Evolutionary conservation across 2,797 vertebrate species (phyloP).

Genomic region (Eremophila alpestris): DNA sequence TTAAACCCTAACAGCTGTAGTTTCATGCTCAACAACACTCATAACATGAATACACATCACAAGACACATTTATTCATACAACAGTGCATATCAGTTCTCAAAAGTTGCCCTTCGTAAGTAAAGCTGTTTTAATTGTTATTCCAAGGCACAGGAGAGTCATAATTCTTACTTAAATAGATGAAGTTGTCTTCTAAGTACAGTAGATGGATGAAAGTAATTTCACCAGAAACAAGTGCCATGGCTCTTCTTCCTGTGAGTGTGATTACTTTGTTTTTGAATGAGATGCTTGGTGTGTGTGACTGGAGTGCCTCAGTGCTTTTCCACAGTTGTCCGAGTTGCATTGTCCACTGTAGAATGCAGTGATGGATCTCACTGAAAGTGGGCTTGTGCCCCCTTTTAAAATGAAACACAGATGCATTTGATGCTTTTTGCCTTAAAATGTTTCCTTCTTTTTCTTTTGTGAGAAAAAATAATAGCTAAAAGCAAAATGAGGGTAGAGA

Average conservation of each 20-base stretch:
- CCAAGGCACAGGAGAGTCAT: neutral
- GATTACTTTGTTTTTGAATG: neutral
- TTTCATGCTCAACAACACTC: neutral
- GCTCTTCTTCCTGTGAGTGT: neutral
- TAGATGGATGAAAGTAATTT: neutral
- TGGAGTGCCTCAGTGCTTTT: constrained; percentile 57
- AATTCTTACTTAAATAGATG: neutral
- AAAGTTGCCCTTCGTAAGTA: neutral
- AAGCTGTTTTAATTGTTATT: neutral
- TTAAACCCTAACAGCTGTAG: neutral
- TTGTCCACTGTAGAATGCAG: neutral
- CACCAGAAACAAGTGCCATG: neutral
- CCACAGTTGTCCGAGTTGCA: neutral
- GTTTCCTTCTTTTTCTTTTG: constrained; percentile 79
- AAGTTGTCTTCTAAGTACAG: neutral
- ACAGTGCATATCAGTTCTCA: neutral
- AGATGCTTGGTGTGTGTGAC: neutral
- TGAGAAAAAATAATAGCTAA: constrained; percentile 75
- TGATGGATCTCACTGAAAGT: constrained; percentile 1
- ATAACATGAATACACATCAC: neutral
- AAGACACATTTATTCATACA: neutral
- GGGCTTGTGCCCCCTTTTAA: constrained; percentile 38
- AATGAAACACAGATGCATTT: constrained; percentile 44
- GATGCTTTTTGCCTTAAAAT: constrained; percentile 62
- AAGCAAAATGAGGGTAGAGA: constrained; percentile 79